Evolutionary conservation across 2,113 vertebrate genomes (phyloP).

Genomic region (Panthera uncia): DNA sequence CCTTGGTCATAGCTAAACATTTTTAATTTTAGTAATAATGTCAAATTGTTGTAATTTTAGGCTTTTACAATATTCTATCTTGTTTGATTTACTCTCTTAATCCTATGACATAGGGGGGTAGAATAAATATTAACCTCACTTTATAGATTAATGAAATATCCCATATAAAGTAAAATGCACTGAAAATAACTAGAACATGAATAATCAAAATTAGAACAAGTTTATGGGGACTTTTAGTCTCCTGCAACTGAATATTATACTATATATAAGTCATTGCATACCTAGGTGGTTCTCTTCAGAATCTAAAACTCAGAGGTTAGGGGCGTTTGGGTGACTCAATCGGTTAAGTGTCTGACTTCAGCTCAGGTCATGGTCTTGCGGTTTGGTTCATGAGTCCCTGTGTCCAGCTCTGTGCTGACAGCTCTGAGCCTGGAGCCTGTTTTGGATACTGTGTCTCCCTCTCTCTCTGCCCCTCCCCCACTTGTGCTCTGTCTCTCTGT

Average conservation of each 20-base stretch:
- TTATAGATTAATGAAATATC: not conserved
- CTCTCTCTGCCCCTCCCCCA: too few species aligned
- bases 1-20: not conserved
- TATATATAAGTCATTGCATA: not conserved
- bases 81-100: not conserved
- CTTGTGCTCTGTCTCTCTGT: too few species aligned
- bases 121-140: not conserved
- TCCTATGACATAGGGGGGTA: not conserved
- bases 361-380: too few species aligned
- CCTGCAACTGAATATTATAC: not conserved
- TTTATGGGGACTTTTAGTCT: not conserved
- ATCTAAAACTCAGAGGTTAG: not conserved
- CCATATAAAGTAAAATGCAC: not conserved
- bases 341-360: too few species aligned
- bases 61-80: not conserved
- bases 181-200: not conserved
- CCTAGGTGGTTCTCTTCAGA: not conserved
- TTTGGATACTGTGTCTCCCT: too few species aligned
- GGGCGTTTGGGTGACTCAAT: too few species aligned
- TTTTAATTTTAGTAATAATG: slow-evolving; percentile 16
- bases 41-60: not conserved
- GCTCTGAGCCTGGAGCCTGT: too few species aligned
- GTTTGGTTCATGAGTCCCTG: too few species aligned
- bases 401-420: too few species aligned
- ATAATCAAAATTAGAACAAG: not conserved